Percentiles rank a stretch among this genome's conserved stretches.
Evolutionary conservation across 2,888 invertebrate species (phyloP).

Genomic region (Drosophila meridionalis): DNA sequence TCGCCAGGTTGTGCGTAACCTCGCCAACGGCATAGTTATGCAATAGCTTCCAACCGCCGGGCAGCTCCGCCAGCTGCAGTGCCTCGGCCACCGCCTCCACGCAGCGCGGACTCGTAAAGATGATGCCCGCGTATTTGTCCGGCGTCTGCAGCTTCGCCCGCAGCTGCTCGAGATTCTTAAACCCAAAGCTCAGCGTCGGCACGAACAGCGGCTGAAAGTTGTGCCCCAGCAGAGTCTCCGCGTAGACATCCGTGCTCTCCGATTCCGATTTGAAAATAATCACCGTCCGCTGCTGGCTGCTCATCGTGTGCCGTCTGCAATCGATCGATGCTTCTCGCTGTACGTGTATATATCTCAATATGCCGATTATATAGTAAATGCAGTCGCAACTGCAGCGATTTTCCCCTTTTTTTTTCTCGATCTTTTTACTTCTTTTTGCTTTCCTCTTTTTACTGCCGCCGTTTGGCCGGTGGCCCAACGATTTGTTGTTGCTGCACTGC

Average conservation of each 20-base stretch:
- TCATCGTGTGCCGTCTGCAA: constrained; percentile 42
- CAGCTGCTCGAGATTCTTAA: constrained; percentile 85
- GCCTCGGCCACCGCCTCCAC: constrained; percentile 86
- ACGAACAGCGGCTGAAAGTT: constrained; percentile 85
- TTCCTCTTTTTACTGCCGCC: constrained; percentile 2
- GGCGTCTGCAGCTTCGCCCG: constrained; percentile 84
- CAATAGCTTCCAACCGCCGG: constrained; percentile 85
- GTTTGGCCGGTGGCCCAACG: constrained; percentile 18
- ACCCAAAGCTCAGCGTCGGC: constrained; percentile 86
- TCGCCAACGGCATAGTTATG: constrained; percentile 87
- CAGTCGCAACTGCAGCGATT: not conserved
- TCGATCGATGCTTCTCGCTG: not conserved
- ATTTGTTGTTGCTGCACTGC: not conserved
- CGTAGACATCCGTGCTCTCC: constrained; percentile 85
- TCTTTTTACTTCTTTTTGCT: not conserved
- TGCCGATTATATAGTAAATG: constrained; percentile 16
- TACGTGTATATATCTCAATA: constrained; percentile 1
- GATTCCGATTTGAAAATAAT: constrained; percentile 85
- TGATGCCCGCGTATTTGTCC: constrained; percentile 85
- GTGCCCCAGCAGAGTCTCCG: constrained; percentile 84
- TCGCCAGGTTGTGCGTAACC: constrained; percentile 85
- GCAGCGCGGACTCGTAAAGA: constrained; percentile 87
- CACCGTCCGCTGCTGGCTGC: constrained; percentile 74
- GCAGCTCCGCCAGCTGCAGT: constrained; percentile 83
- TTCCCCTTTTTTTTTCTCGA: not conserved